phyloP scores from a whole-genome alignment of 2,797 vertebrate species.

The Eulemur mongoz region DNA sequence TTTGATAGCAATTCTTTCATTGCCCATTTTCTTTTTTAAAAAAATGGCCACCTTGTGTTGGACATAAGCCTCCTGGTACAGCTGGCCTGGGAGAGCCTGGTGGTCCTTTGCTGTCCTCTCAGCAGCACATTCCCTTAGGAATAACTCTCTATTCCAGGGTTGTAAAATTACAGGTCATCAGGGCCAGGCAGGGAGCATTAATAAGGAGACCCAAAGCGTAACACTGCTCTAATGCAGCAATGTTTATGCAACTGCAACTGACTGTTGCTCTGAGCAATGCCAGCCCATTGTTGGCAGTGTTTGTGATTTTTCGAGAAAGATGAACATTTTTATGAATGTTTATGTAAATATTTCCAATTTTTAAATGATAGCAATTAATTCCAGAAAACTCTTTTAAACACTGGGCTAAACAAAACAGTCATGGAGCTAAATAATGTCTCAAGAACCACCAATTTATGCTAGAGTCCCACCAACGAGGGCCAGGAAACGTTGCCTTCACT shows the following conservation, averaged over 20 bases:
- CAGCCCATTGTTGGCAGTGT: not conserved
- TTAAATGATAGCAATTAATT: not conserved
- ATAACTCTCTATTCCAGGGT: not conserved
- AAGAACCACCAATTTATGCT: not conserved
- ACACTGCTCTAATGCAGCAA: not conserved
- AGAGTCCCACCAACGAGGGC: not conserved
- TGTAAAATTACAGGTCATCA: not conserved
- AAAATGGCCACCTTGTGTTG: not conserved
- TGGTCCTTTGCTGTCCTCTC: not conserved
- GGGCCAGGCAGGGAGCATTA: not conserved
- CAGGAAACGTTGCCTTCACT: not conserved
- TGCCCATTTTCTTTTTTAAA: not conserved
- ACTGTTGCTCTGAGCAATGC: not conserved
- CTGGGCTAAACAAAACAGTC: not conserved
- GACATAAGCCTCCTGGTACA: not conserved
- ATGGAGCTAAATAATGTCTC: not conserved
- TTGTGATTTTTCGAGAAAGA: not conserved
- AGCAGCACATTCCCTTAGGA: not conserved
- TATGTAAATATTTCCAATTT: not conserved
- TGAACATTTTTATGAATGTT: not conserved
- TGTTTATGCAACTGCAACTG: not conserved
- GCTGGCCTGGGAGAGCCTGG: not conserved
- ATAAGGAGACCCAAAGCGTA: no score
- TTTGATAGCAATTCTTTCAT: not conserved
- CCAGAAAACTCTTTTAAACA: not conserved